Evolutionary conservation across 2,113 vertebrate genomes (phyloP), one percentile per base, ranked within the genome.

Genomic region (Bostrychus sinensis): DNA sequence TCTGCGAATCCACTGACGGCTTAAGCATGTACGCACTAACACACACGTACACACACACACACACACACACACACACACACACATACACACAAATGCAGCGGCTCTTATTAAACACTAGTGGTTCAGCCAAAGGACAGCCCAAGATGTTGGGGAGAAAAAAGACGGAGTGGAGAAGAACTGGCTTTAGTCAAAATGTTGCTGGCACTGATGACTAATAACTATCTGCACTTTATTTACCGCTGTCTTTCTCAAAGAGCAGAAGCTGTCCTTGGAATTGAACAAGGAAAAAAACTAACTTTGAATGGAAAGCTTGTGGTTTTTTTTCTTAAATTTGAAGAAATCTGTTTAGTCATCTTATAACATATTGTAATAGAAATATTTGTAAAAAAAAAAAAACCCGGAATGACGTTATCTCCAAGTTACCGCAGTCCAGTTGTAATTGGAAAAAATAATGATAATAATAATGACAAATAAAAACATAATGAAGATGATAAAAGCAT

Each of bases 71-170:
- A 46, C 42, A 66, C 8, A 37, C 39, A 58, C 8, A 20, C 57
- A 53, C 48, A 2, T 30, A 57, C 16, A 34, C 53, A 45, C 45
- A 12, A 42, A 61, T 43, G 58, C 50, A 66, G 14, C 10, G 19
- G 16, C 56, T 70, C 66, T 82, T 70, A 77, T 81, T 75, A 84
- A 78, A 84, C 78, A 84, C 53, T 63, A 56, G 51, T 80, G 75
- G 85, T 89, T 87, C 87, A 89, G 63, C 71, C 60, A 83, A 56
- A 65, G 85, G 85, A 87, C 85, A 89, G 77, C 56, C 2, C 56
- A 69, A 73, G 62, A 78, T 80, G 57, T 68, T 64, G 53, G 66
- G 20, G 37, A 53, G 57, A 54, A 23, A 38, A n/a, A 34, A 58
- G 50, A 81, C 62, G 56, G 48, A 71, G 63, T 62, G 38, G 50